Evolutionary conservation across 2,113 vertebrate species (phyloP).

Genomic region (Xiphias gladius): DNA sequence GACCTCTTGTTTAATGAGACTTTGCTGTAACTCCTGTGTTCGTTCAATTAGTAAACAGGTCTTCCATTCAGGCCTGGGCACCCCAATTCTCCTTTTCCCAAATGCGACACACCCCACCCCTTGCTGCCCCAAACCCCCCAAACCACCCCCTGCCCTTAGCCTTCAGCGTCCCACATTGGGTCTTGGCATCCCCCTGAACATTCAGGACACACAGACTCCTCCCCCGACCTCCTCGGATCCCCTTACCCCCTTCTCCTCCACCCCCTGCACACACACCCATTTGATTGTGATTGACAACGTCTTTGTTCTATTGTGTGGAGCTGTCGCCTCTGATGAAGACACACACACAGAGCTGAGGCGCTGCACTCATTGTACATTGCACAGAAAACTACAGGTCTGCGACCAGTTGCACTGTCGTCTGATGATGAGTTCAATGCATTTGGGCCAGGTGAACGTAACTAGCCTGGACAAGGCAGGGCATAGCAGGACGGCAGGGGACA

Average conservation of each 20-base stretch:
- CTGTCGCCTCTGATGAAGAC: constrained; percentile 88
- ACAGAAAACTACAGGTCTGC: constrained; percentile 68
- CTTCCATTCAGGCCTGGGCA: constrained; percentile 76
- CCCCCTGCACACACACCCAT: constrained; percentile 73
- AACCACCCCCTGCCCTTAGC: constrained; percentile 66
- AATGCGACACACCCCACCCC: constrained; percentile 70
- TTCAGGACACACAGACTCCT: constrained; percentile 75
- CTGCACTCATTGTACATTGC: constrained; percentile 58
- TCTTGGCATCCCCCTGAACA: constrained; percentile 73
- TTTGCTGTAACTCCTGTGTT: constrained; percentile 82
- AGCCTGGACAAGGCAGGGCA: neutral
- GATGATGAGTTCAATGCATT: constrained; percentile 8
- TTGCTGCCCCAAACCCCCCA: constrained; percentile 22
- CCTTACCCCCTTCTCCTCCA: constrained; percentile 35
- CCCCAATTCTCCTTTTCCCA: constrained; percentile 77
- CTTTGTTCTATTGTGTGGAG: constrained; percentile 87
- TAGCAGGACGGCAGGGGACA: constrained; percentile 3
- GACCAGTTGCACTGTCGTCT: constrained; percentile 64
- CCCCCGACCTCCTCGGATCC: constrained; percentile 66
- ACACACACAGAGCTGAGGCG: constrained; percentile 72
- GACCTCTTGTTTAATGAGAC: constrained; percentile 81
- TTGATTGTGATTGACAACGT: constrained; percentile 88
- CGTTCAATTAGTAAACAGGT: constrained; percentile 83
- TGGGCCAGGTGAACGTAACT: neutral
- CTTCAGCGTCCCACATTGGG: constrained; percentile 76